phyloP scores from a whole-genome alignment of 2,888 invertebrate genomes.

The Ophion slaviceki region DNA sequence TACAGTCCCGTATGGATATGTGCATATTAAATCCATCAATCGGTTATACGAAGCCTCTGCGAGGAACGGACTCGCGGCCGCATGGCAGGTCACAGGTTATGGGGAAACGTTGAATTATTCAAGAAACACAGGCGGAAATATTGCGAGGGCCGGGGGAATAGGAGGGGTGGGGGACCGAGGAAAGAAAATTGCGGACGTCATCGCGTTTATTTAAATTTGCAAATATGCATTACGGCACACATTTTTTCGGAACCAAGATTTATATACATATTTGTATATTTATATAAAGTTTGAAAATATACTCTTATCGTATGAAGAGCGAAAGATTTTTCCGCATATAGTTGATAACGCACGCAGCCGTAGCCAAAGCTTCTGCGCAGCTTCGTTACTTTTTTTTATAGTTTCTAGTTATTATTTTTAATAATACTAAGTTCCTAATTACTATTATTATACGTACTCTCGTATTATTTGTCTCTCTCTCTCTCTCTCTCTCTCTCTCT shows the following conservation, averaged over 20 bases:
- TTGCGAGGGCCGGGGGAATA: not conserved
- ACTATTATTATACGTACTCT: too few relatives aligned
- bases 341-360: not conserved
- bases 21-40: not conserved
- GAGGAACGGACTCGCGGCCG: not conserved
- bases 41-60: not conserved
- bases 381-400: not conserved
- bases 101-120: not conserved
- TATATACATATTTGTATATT: too few relatives aligned
- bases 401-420: not conserved
- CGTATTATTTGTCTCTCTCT: too few relatives aligned
- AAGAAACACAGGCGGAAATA: not conserved
- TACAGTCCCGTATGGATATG: not conserved
- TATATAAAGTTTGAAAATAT: not conserved
- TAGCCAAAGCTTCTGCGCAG: not conserved
- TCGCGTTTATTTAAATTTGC: not conserved
- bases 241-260: not conserved
- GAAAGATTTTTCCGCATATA: not conserved
- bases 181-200: not conserved
- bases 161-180: not conserved
- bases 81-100: not conserved
- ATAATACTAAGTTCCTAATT: too few relatives aligned
- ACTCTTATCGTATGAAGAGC: not conserved
- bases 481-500: too few relatives aligned
- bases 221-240: not conserved